These are phyloP conservation scores for Lerema accius DNA, from an alignment of 1,140 invertebrate genomes.

Conservation along the genomic window DNA sequence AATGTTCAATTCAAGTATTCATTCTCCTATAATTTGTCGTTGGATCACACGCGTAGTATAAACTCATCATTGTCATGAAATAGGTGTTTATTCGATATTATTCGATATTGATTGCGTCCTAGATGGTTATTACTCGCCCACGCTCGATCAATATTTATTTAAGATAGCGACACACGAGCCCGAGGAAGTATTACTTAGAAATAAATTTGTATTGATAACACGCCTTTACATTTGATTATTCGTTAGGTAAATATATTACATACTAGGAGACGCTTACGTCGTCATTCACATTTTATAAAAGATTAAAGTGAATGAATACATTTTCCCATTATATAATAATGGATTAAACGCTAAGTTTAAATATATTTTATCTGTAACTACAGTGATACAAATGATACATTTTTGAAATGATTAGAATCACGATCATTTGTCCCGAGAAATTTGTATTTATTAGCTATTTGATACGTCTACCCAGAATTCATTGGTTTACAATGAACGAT, in stretches of 20 bases:
- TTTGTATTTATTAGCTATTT: no score
- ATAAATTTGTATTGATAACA: constrained; percentile 61
- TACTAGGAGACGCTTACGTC: no score
- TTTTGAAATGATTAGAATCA: no score
- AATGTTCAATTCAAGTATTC: constrained; percentile 35
- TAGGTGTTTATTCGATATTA: constrained; percentile 50
- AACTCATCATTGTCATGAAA: constrained; percentile 49
- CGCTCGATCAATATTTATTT: constrained; percentile 73
- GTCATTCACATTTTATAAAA: no score
- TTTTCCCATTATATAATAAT: no score
- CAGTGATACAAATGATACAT: no score
- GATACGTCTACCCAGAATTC: no score
- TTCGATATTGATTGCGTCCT: constrained; percentile 62
- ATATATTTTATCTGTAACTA: no score
- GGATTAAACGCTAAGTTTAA: no score
- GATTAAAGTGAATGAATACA: no score
- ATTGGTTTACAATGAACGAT: constrained; percentile 47
- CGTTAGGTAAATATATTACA: constrained; percentile 26
- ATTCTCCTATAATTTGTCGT: constrained; percentile 56
- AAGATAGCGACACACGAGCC: constrained; percentile 59
- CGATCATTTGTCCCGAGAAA: no score
- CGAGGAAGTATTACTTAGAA: constrained; percentile 69
- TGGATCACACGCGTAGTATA: constrained; percentile 44
- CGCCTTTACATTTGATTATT: constrained; percentile 52
- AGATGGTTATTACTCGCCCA: constrained; percentile 69